phyloP scores from a whole-genome alignment of 2,113 vertebrate genomes.

The Microcebus murinus region DNA sequence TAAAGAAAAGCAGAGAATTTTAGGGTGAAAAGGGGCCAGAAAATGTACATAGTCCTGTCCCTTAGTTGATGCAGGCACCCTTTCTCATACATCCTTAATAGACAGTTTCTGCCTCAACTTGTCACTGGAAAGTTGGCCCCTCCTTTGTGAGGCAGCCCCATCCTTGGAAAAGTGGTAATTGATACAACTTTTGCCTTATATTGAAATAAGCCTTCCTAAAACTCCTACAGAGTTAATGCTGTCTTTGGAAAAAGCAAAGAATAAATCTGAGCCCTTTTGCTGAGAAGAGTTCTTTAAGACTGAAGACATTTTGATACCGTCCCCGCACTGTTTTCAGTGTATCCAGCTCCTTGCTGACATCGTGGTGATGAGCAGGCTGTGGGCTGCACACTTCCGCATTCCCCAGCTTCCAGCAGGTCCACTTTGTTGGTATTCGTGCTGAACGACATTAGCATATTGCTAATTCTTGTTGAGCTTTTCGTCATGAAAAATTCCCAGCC shows the following conservation, averaged over 20 bases:
- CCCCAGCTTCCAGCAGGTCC: not conserved
- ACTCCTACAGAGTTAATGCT: not conserved
- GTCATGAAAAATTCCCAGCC: not conserved
- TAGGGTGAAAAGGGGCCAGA: not conserved
- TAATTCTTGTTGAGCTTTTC: not conserved
- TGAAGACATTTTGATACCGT: not conserved
- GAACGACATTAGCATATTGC: not conserved
- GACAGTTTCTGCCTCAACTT: not conserved
- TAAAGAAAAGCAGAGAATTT: constrained; percentile 11
- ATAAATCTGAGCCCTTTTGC: not conserved
- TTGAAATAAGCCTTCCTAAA: not conserved
- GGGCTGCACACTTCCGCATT: not conserved
- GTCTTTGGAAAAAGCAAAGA: not conserved
- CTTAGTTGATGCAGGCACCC: not conserved
- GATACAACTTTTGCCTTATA: not conserved
- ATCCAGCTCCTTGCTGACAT: not conserved
- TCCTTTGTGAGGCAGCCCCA: not conserved
- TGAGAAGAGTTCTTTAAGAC: constrained; percentile 24
- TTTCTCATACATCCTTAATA: not conserved
- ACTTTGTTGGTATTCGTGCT: not conserved
- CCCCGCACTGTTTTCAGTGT: not conserved
- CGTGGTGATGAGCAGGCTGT: not conserved
- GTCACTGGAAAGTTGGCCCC: not conserved
- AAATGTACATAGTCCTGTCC: not conserved
- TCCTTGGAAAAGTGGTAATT: not conserved